These are phyloP conservation scores for Orbicella faveolata DNA, from an alignment of 64 coral and sea anemone genomes.

Conservation along the genomic window DNA sequence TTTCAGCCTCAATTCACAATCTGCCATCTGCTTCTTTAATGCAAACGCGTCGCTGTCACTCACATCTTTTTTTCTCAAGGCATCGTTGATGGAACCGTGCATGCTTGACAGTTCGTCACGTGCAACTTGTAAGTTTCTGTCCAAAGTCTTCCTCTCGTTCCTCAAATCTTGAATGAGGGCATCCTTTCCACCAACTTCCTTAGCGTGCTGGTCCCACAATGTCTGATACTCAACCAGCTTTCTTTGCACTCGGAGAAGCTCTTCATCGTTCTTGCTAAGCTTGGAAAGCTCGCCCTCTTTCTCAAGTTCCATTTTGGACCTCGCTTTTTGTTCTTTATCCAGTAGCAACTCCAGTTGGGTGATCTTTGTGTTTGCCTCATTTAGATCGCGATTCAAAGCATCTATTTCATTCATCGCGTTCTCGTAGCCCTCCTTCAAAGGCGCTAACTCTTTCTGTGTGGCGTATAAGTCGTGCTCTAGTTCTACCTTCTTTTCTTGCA, in stretches of 20 bases:
- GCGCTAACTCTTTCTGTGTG: slow-evolving; percentile 77
- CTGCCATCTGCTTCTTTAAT: slow-evolving; percentile 71
- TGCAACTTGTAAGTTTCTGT: slow-evolving; percentile 76
- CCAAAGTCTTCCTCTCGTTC: slow-evolving; percentile 77
- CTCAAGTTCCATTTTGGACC: slow-evolving; percentile 68
- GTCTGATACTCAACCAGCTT: slow-evolving; percentile 91
- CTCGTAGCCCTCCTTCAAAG: slow-evolving; percentile 87
- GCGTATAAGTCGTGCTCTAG: slow-evolving; percentile 85
- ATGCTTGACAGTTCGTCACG: slow-evolving; percentile 77
- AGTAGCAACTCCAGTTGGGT: slow-evolving; percentile 69
- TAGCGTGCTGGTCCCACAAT: slow-evolving; percentile 75
- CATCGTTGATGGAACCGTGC: slow-evolving; percentile 73
- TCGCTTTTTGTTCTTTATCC: slow-evolving; percentile 74
- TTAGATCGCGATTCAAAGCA: slow-evolving; percentile 43
- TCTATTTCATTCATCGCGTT: slow-evolving; percentile 76
- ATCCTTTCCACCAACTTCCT: slow-evolving; percentile 80
- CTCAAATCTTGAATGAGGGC: slow-evolving; percentile 78
- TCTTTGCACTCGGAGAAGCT: slow-evolving; percentile 69
- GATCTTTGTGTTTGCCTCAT: slow-evolving; percentile 72
- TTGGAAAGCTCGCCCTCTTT: slow-evolving; percentile 69
- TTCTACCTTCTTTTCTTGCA: slow-evolving; percentile 89
- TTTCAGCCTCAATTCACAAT: slow-evolving; percentile 73
- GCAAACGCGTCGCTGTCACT: slow-evolving; percentile 81
- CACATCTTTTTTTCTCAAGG: slow-evolving; percentile 81
- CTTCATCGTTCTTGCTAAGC: slow-evolving; percentile 78